Evolutionary conservation across 2,888 invertebrate species (phyloP).

Genomic region (Pegoplata infirma): DNA sequence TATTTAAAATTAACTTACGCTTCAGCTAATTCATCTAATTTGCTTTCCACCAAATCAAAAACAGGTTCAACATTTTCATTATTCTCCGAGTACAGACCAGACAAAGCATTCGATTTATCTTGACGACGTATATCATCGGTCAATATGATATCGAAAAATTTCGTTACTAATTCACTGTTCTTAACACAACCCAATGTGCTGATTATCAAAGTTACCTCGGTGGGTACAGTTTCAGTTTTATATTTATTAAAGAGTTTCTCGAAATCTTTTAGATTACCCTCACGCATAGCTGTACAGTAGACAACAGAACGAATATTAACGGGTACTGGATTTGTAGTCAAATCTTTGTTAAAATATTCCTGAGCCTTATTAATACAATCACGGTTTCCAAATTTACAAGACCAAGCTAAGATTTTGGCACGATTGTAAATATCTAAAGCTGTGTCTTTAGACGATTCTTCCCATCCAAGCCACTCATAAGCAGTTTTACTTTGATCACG

Average conservation of each 20-base stretch:
- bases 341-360: slow-evolving; percentile 72
- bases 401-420: slow-evolving; percentile 81
- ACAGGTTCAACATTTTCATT: slow-evolving; percentile 80
- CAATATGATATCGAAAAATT: slow-evolving; percentile 79
- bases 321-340: slow-evolving; percentile 75
- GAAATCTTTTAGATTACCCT: slow-evolving; percentile 82
- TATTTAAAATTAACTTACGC: no score
- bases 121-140: slow-evolving; percentile 75
- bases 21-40: slow-evolving; percentile 63
- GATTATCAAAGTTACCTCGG: slow-evolving; percentile 84
- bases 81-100: slow-evolving; percentile 79
- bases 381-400: slow-evolving; percentile 81
- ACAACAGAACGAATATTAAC: slow-evolving; percentile 84
- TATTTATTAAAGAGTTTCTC: slow-evolving; percentile 82
- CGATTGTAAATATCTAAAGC: slow-evolving; percentile 81
- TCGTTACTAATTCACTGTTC: slow-evolving; percentile 79
- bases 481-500: slow-evolving; percentile 77
- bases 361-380: slow-evolving; percentile 80
- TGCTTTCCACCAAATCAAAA: slow-evolving; percentile 78
- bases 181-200: slow-evolving; percentile 84
- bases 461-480: slow-evolving; percentile 79
- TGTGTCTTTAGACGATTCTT: slow-evolving; percentile 75
- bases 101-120: slow-evolving; percentile 72
- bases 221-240: slow-evolving; percentile 80
- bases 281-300: slow-evolving; percentile 86